A percentile compares a stretch with the other conserved stretches of the same genome.
Conservation (phyloP, 2,797 vertebrate species). For the Macrochelys suwanniensis region DNA sequence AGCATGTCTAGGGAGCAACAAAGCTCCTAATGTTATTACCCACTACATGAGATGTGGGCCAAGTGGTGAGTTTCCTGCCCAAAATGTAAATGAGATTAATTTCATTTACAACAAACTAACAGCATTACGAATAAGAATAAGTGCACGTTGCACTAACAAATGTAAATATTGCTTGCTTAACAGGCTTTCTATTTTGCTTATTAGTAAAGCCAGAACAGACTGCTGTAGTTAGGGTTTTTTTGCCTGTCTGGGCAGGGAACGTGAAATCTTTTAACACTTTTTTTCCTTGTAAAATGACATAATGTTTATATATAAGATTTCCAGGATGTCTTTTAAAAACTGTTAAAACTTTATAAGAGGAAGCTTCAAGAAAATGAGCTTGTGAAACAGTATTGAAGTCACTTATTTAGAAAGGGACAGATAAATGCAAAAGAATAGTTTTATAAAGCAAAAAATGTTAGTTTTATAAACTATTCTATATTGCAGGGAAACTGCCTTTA, state of each 20-base stretch:
- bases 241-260: constrained; percentile 49
- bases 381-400: background rate
- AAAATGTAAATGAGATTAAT: constrained; percentile 81
- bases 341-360: background rate
- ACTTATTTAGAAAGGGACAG: constrained; percentile 5
- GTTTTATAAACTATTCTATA: background rate
- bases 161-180: constrained; percentile 83
- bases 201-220: constrained; percentile 53
- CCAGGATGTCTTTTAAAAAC: background rate
- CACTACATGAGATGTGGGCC: constrained; percentile 91
- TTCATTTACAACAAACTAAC: constrained; percentile 89
- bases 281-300: background rate
- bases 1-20: constrained; percentile 96
- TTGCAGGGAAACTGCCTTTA: constrained; percentile 20
- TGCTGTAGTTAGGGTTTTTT: constrained; percentile 46
- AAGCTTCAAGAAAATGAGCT: background rate
- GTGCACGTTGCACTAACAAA: constrained; percentile 83
- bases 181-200: constrained; percentile 67
- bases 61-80: constrained; percentile 92
- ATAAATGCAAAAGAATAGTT: background rate
- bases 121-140: constrained; percentile 78
- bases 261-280: background rate
- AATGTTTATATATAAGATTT: background rate
- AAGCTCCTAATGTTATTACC: constrained; percentile 92
- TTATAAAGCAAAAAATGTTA: background rate